A percentile compares a stretch with the other conserved stretches of the same genome.
These are phyloP conservation scores for Ostrea denselamellosa DNA, from an alignment of 1,140 invertebrate species.

Conservation along the genomic window DNA sequence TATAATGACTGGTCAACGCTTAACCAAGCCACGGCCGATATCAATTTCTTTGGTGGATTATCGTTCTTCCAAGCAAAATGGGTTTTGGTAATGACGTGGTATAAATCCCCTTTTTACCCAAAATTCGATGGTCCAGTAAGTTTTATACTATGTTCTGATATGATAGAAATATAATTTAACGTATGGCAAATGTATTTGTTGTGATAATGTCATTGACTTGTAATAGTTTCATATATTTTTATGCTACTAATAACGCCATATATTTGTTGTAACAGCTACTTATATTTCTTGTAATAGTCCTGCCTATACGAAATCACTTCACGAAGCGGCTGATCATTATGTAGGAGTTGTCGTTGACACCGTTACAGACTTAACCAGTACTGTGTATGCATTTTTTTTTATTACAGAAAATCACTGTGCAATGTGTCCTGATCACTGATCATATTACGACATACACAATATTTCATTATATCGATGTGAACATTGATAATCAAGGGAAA, in stretches of 20 bases:
- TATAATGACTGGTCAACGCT: background rate
- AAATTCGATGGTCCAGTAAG: background rate
- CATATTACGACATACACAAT: constrained; percentile 12
- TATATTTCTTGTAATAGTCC: too few species aligned
- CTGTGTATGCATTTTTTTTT: background rate
- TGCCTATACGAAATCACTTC: too few species aligned
- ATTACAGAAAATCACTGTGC: background rate
- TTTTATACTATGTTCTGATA: background rate
- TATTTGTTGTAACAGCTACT: too few species aligned
- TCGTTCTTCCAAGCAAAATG: background rate
- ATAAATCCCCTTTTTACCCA: background rate
- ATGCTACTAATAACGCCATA: too few species aligned
- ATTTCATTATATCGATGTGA: constrained; percentile 11
- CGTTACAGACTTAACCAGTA: too few species aligned
- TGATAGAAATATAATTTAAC: too few species aligned
- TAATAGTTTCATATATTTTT: too few species aligned
- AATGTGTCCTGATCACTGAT: constrained; percentile 29
- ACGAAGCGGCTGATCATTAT: too few species aligned
- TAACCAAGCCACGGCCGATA: background rate
- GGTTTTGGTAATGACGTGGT: background rate
- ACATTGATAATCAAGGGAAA: background rate
- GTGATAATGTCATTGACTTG: too few species aligned
- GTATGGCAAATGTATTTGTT: too few species aligned
- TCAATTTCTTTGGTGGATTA: background rate
- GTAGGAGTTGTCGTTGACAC: too few species aligned